Evolutionary conservation across 1,140 invertebrate genomes (phyloP), one percentile per base, ranked within the genome.

Genomic region (Drosophila murphyi): DNA sequence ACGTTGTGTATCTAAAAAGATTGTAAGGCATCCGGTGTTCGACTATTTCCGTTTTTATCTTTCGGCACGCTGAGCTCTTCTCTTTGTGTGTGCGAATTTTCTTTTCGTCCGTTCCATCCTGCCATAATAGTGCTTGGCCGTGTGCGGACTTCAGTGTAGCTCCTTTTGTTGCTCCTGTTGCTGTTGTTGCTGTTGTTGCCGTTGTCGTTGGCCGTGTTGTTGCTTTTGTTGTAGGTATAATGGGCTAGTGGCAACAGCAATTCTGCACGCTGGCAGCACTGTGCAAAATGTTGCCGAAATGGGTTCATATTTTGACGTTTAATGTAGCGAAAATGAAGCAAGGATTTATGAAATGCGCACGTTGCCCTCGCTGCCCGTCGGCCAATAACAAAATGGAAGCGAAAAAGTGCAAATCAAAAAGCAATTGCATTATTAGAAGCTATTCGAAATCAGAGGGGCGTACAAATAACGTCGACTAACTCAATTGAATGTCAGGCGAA

Each of bases 261-360:
- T 74, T 65, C 67, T 56, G 67, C 54, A 31, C 62, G 57, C 72
- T 29, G 50, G 78, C 62, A 76, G 71, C 75, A 51, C 12, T 60
- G 80, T 55, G 71, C 45, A 75, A 83, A 88, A 89, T 85, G 86
- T 81, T 90, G 79, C 81, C 68, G 75, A 89, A 89, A 89, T 89
- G 86, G 85, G 85, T 89, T 89, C 86, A 89, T 89, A 89, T 90
- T 89, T 89, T 79, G 86, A 81, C 86, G 85, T 90, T 89, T 81
- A 89, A 90, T 89, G 85, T 89, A 89, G 86, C 85, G 86, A 89
- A 90, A 89, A 89, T 89, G 86, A 89, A 90, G 85, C 78, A 51
- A 74, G 69, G 85, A 89, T 89, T 89, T 89, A 89, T 89, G 86
- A 75, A 89, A 89, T 81, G 85, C 63, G 85, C 85, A 76, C 71